A percentile compares a stretch with the other conserved stretches of the same genome.
phyloP scores from a whole-genome alignment of 2,797 vertebrate genomes.

The Holocentrus rufus region DNA sequence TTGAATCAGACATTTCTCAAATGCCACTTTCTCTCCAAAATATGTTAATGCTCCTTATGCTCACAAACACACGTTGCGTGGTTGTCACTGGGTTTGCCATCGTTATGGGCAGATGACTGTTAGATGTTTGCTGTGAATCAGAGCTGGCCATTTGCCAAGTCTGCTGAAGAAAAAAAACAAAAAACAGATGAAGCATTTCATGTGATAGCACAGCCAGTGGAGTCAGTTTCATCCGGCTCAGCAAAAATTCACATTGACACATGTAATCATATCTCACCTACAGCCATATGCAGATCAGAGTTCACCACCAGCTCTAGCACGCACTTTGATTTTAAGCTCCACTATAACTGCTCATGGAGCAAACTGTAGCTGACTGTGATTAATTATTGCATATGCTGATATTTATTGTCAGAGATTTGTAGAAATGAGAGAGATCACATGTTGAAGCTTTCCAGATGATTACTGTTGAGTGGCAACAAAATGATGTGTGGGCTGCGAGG shows the following conservation, averaged over 20 bases:
- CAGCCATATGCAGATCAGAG: conserved; percentile 13
- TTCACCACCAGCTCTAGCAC: not conserved
- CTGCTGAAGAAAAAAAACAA: conserved; percentile 48
- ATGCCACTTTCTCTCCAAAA: no score
- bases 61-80: not conserved
- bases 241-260: conserved; percentile 21
- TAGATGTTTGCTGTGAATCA: conserved; percentile 54
- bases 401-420: conserved; percentile 12
- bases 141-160: conserved; percentile 29
- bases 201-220: conserved; percentile 35
- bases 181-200: conserved; percentile 56
- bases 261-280: conserved; percentile 19
- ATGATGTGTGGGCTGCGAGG: conserved; percentile 24
- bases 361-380: not conserved
- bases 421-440: conserved; percentile 17
- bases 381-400: not conserved
- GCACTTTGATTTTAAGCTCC: conserved; percentile 30
- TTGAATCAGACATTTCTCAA: no score
- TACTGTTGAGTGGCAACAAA: conserved; percentile 27
- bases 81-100: conserved; percentile 21
- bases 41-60: no score
- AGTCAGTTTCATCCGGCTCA: conserved; percentile 21
- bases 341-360: conserved; percentile 27
- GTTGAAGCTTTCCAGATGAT: conserved; percentile 2
- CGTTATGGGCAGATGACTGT: conserved; percentile 44